Base-by-base conservation (phyloP, 30 jellyfish, hydroid and myxozoan species). In the Euphysa ruthae region DNA sequence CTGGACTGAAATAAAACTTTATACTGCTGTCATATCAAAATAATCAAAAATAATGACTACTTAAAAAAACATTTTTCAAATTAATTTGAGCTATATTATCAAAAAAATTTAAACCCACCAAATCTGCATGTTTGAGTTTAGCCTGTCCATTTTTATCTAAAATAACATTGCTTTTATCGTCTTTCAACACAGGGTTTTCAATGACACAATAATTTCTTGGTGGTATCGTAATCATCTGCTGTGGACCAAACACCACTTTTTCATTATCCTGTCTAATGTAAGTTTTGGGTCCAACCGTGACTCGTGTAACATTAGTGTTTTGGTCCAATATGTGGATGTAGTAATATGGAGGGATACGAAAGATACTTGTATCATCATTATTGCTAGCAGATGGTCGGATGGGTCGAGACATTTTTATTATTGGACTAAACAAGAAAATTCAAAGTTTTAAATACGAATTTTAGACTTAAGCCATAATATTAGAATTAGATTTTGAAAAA, bases 261-360 rank as follows among this genome's bases (percentile, higher is more conserved):
- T 90, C 98, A 90, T 90, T 90, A 79, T 90, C 98, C 64, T 90
- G 98, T 15, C 98, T 58, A 66, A 90, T 82, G 71, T 90, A 90
- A 0, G 98, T 90, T 57, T 81, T 90, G 52, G 98, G 98, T 6
- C 98, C 98, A 38, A 82, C 77, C 63, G 75, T 95, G 19, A 90
- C 90, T 25, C 93, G 70, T 19, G 98, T 90, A 27, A 90, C 98
- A 71, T 90, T 90, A 22, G 93, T 71, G 56, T 90, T 90, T 54
- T 90, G 98, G 72, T 90, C 98, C 66, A 90, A 56, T 19, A 90
- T 92, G 69, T 90, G 98, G 43, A 90, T 84, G 70, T 81, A 90
- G 32, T 24, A 90, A 58, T 81, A 90, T 15, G 98, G 98, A 13
- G 98, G 95, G 27, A 90, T 81, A 33, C 98, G 52, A 55, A 63